Evolutionary conservation across 2,888 invertebrate species (phyloP), one percentile per base, ranked within the genome.

Genomic region (Litoditis marina): DNA sequence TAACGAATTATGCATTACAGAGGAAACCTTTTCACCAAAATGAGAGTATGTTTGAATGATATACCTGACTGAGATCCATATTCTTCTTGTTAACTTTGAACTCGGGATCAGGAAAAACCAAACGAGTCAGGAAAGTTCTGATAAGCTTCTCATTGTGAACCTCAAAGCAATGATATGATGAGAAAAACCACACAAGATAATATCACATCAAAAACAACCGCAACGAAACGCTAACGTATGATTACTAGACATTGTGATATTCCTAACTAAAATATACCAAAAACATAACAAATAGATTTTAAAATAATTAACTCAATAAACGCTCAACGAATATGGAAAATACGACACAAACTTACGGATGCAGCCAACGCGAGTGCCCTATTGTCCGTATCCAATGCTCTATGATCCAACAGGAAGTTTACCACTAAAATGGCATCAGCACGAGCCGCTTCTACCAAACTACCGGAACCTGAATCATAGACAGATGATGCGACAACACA

Each of bases 21-120:
- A n/a, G n/a, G n/a, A n/a, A n/a, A n/a, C n/a, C n/a, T n/a, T n/a
- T n/a, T n/a, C n/a, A n/a, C n/a, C n/a, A n/a, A n/a, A n/a, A n/a
- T n/a, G n/a, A n/a, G n/a, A n/a, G n/a, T n/a, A n/a, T n/a, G n/a
- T n/a, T n/a, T n/a, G n/a, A n/a, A n/a, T n/a, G n/a, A n/a, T n/a
- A n/a, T 13, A 68, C 68, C 65, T 88, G 86, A 25, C 87, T 86
- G 77, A 89, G 88, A 0, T 89, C 89, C 84, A 93, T 88, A 1
- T 89, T 88, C 71, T 91, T 90, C 83, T 92, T 92, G 85, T 94
- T 94, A 52, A 96, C 89, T 84, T 92, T 91, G 84, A 90, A 91
- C 80, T 95, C 94, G 0, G 91, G 90, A 85, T 96, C 96, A 0
- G 91, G 89, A 49, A 78, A 78, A 0, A 76, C 76, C 42, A 82